Conservation (phyloP, 2,797 vertebrate genomes). For the Lepilemur septentrionalis region DNA sequence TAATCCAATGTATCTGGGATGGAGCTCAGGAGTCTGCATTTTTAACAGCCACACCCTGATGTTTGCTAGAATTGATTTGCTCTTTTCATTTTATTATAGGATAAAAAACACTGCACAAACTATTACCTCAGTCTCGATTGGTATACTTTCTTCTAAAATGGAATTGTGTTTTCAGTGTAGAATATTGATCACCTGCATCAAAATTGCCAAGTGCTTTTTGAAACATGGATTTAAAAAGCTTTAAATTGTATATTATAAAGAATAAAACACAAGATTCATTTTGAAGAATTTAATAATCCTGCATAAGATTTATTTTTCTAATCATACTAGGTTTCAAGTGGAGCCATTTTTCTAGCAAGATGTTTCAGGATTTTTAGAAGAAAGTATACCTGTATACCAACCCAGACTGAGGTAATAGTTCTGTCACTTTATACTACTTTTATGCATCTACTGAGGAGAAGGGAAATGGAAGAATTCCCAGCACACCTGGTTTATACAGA, state of each 20-base stretch:
- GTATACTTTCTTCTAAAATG: not conserved
- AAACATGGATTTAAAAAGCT: not conserved
- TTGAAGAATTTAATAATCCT: not conserved
- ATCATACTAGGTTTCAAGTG: not conserved
- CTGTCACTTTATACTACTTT: not conserved
- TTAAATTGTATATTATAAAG: not conserved
- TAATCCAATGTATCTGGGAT: not conserved
- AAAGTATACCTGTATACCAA: not conserved
- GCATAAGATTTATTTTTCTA: not conserved
- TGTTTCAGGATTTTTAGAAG: not conserved
- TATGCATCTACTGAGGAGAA: not conserved
- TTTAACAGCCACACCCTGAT: not conserved
- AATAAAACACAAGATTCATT: not conserved
- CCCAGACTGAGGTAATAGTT: not conserved
- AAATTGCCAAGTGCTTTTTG: not conserved
- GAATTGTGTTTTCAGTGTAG: not conserved
- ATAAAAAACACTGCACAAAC: not conserved
- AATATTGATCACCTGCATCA: not conserved
- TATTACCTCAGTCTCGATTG: not conserved
- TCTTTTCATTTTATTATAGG: not conserved
- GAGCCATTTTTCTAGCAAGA: slow-evolving; percentile 11
- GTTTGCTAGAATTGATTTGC: not conserved
- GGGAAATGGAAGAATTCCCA: not conserved
- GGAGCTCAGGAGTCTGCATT: not conserved
- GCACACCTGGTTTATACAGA: not conserved